phyloP scores from a whole-genome alignment of 2,888 invertebrate species.

The Hymenopus coronatus region DNA sequence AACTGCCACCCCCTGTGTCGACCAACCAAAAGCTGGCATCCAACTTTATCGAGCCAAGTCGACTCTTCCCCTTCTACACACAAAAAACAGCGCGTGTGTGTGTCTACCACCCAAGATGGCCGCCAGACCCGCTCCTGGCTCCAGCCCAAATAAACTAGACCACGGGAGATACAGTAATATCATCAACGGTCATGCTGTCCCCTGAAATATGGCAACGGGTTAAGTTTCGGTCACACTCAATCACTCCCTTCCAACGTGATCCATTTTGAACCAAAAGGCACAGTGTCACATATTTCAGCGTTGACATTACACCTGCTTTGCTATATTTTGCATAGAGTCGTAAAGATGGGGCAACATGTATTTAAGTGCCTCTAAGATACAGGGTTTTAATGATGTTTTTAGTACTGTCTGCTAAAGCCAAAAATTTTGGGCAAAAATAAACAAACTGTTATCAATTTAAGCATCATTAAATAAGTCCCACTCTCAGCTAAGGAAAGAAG shows the following conservation, averaged over 20 bases:
- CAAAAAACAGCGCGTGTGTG: not conserved
- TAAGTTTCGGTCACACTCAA: not conserved
- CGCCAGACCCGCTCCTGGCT: not conserved
- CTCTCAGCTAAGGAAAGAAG: too few relatives aligned
- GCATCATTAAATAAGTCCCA: too few relatives aligned
- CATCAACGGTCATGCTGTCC: not conserved
- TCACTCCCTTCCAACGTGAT: not conserved
- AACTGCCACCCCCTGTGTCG: not conserved
- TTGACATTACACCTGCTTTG: not conserved
- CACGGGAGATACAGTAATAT: not conserved
- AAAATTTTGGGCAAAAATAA: too few relatives aligned
- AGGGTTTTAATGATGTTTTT: too few relatives aligned
- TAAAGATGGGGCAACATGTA: not conserved
- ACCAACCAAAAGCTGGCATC: conserved; percentile 4
- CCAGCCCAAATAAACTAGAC: not conserved
- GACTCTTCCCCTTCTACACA: not conserved
- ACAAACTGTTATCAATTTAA: too few relatives aligned
- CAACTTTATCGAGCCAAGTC: conserved; percentile 8
- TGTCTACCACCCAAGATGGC: conserved; percentile 14
- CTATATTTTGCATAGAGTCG: not conserved
- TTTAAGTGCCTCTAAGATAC: too few relatives aligned
- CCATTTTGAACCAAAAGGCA: not conserved
- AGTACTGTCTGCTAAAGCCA: too few relatives aligned
- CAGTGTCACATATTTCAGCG: not conserved
- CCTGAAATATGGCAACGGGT: not conserved